These are phyloP conservation scores for Drosophila neotestacea DNA, from an alignment of 2,888 invertebrate genomes.

Conservation along the genomic window DNA sequence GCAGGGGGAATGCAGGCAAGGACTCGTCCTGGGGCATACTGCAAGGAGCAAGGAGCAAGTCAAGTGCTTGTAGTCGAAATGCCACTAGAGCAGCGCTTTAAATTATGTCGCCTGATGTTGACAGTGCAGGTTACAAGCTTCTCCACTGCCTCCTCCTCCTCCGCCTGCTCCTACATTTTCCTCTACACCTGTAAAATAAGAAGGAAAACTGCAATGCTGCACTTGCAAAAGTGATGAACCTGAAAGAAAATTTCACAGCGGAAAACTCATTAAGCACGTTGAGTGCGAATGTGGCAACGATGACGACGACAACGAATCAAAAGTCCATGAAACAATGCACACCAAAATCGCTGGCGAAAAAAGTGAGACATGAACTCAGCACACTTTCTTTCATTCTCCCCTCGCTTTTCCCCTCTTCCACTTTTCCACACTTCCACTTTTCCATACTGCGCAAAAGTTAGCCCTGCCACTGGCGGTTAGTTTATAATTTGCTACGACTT, in stretches of 20 bases:
- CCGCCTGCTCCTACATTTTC: too few species aligned
- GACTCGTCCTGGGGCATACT: neutral
- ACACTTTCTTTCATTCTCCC: neutral
- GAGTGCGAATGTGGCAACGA: conserved; percentile 66
- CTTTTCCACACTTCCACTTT: neutral
- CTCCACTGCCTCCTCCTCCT: neutral
- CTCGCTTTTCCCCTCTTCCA: neutral
- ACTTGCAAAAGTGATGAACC: conserved; percentile 80
- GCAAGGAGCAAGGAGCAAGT: conserved; percentile 30
- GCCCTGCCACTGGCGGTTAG: conserved; percentile 48
- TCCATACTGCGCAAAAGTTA: conserved; percentile 39
- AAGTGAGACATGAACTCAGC: conserved; percentile 39
- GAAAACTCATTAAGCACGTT: conserved; percentile 80
- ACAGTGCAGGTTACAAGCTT: conserved; percentile 40
- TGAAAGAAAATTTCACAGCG: conserved; percentile 73
- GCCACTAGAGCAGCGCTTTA: conserved; percentile 75
- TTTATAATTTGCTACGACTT: conserved; percentile 58
- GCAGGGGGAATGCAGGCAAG: neutral
- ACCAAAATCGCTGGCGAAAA: conserved; percentile 55
- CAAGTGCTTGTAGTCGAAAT: conserved; percentile 77
- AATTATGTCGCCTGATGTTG: conserved; percentile 71
- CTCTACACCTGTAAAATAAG: neutral
- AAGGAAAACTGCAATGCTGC: conserved; percentile 61
- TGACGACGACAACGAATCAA: conserved; percentile 60
- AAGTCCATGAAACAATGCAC: conserved; percentile 71